Conservation (phyloP, 2,888 invertebrate species). For the Acleris emargana region DNA sequence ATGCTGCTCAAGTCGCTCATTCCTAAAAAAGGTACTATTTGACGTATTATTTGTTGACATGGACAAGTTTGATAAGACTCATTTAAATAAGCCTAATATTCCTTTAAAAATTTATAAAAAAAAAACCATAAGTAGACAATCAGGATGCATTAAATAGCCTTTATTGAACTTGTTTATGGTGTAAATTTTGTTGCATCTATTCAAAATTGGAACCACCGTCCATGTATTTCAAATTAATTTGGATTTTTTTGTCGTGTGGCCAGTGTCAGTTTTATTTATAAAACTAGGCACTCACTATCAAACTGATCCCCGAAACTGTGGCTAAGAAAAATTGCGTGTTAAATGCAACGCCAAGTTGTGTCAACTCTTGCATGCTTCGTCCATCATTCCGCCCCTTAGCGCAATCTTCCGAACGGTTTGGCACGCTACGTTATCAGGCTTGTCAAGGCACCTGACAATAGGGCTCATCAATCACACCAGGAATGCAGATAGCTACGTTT, state of each 20-base stretch:
- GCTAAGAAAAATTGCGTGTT: constrained; percentile 20
- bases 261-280: constrained; percentile 10
- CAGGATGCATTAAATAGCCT: neutral
- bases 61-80: constrained; percentile 36
- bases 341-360: constrained; percentile 30
- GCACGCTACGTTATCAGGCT: constrained; percentile 66
- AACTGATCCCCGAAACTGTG: constrained; percentile 9
- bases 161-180: constrained; percentile 18
- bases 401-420: constrained; percentile 70
- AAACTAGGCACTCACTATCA: constrained; percentile 16
- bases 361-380: constrained; percentile 38
- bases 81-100: neutral
- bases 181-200: constrained; percentile 4
- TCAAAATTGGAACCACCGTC: constrained; percentile 1
- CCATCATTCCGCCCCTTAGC: constrained; percentile 55
- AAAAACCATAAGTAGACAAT: too few relatives aligned
- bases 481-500: constrained; percentile 57
- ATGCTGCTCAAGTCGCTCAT: constrained; percentile 98
- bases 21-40: constrained; percentile 96
- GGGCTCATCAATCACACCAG: constrained; percentile 75
- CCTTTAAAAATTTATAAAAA: too few relatives aligned
- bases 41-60: constrained; percentile 47
- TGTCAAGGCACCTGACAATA: constrained; percentile 71
- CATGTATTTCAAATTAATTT: neutral
- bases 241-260: constrained; percentile 14